These are phyloP conservation scores for Battus philenor DNA, from an alignment of 1,140 invertebrate genomes.

Conservation along the genomic window DNA sequence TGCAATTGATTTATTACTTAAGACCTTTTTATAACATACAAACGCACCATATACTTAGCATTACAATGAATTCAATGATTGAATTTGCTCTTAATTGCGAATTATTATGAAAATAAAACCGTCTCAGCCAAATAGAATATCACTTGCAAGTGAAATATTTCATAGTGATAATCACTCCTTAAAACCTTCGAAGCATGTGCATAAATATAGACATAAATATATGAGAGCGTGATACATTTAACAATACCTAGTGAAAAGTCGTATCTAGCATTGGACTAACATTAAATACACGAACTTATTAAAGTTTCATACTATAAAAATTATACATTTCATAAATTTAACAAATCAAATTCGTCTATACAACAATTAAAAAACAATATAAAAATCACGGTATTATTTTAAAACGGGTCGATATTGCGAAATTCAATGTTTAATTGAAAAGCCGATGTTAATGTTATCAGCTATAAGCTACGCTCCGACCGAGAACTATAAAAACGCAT, in stretches of 20 bases:
- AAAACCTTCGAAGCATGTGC: slow-evolving; percentile 37
- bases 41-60: slow-evolving; percentile 71
- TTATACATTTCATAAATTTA: slow-evolving; percentile 16
- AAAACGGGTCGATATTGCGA: too few species aligned
- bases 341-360: slow-evolving; percentile 9
- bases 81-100: slow-evolving; percentile 20
- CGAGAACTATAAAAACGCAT: slow-evolving; percentile 3
- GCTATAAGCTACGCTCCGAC: too few species aligned
- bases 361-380: slow-evolving; percentile 4
- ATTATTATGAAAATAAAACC: slow-evolving; percentile 6
- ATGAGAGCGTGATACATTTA: slow-evolving; percentile 26
- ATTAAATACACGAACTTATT: background rate
- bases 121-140: slow-evolving; percentile 15
- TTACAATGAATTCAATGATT: slow-evolving; percentile 46
- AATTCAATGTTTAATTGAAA: too few species aligned
- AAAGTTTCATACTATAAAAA: slow-evolving; percentile 11
- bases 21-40: slow-evolving; percentile 60
- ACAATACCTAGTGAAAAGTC: slow-evolving; percentile 25
- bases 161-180: slow-evolving; percentile 10
- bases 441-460: too few species aligned
- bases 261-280: slow-evolving; percentile 22
- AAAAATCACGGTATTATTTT: too few species aligned
- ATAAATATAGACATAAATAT: slow-evolving; percentile 21
- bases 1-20: slow-evolving; percentile 63
- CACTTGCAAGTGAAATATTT: background rate